Evolutionary conservation across 2,797 vertebrate genomes (phyloP), one percentile per base, ranked within the genome.

Genomic region (Chelon labrosus): DNA sequence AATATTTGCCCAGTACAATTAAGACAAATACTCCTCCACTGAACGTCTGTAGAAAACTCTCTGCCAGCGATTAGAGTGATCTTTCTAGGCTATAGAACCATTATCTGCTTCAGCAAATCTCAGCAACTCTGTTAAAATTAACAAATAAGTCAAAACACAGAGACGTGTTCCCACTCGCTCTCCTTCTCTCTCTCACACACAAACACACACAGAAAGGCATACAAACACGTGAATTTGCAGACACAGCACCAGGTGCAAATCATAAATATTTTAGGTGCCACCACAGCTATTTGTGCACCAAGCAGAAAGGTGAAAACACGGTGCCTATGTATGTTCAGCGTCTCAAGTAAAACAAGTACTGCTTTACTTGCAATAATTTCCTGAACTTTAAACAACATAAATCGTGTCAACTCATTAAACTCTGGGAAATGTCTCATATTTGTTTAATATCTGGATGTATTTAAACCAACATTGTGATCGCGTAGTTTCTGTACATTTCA

Each of bases 191-290:
- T 3, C 11, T 46, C 16, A 51, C 39, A 17, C 51, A 64, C 35
- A 56, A 65, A 46, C 55, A 65, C 53, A 59, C 37, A 31, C 17
- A 60, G 19, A 67, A n/a, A 61, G 12, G 19, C 58, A 46, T 65
- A 62, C 31, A 62, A 46, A 47, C 11, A 42, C 61, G 70, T 51
- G 67, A 75, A 79, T 74, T 39, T 89, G 85, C 88, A 65, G 80
- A 72, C 59, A 27, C 77, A 84, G 86, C 86, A 83, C 70, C 85
- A 91, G 88, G 88, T 92, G 87, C 77, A 85, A 84, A 87, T 85
- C 73, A 77, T 86, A 83, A 84, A 91, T 90, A 83, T 79, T 85
- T 83, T 31, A 89, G 61, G 60, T 80, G 73, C 74, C 55, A 70
- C 75, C 31, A 75, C 75, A 85, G 76, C 75, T 86, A 58, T 87